Base-by-base conservation (phyloP, 2,113 vertebrate species). In the Cyanoderma ruficeps region DNA sequence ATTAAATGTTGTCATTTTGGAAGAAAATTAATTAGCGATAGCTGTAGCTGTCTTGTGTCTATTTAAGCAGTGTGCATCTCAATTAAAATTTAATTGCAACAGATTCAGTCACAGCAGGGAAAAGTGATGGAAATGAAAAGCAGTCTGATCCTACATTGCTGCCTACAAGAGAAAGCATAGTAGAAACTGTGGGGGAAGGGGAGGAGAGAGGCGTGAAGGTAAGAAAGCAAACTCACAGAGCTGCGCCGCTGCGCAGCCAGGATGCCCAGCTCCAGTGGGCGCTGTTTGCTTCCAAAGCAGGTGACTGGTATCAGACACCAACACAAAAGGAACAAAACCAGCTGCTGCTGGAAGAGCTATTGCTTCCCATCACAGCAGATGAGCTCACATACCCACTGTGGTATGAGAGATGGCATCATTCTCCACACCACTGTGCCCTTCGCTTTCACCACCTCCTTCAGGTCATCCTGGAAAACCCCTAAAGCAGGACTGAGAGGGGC, bases 31-130 rank as follows among this genome's bases (percentile, higher is more conserved):
- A 98, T 98, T 98, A 98, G 98, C 94, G 97, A 94, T 89, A 94
- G 97, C 96, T 96, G 96, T 96, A 97, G 97, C 98, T 98, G 98
- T 97, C 98, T 97, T 96, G 94, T 96, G 96, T 98, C 96, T 97
- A 96, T 97, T 98, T 98, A 97, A 97, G 97, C 96, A 96, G 96
- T 33, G 95, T 96, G 97, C 94, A 97, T 98, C 97, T 98, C 98
- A 98, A 98, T 98, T 98, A 98, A 98, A 98, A 97, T 96, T 97
- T 97, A 98, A 98, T 98, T 98, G 98, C 97, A 93, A 77, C 92
- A 93, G 97, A 96, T 97, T 98, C 94, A 85, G 91, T 97, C 98
- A 96, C 97, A 97, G 97, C 95, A 97, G 97, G 97, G 94, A 97
- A 97, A 97, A 97, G 14, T 41, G 92, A 95, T 75, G 93, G 92